Evolutionary conservation across 2,113 vertebrate species (phyloP), one percentile per base, ranked within the genome.

Genomic region (Todiramphus chloris): DNA sequence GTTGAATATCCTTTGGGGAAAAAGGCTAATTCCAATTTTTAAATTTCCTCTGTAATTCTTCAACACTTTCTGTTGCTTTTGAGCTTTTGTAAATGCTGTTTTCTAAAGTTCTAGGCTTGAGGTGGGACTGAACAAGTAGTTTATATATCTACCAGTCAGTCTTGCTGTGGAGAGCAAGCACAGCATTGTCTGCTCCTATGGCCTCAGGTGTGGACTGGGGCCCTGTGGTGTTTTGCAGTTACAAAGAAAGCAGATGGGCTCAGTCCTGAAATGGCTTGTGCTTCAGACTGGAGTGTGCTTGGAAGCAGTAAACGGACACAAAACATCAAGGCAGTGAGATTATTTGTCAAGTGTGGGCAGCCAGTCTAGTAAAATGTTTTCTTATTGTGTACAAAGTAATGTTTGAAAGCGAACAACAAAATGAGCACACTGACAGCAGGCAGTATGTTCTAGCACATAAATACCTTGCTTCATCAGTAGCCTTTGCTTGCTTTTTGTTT

Each of bases 151-250:
- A 2, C 31, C 27, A 46, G 50, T 68, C 24, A 48, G 30, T 66
- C 16, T 59, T 41, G 16, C 25, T 68, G 21, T 21, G 28, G 19
- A 70, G 43, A 60, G 60, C 37, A 70, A 83, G 28, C 41, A 25
- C 31, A 62, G 17, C 7, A 1, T 23, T 46, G 31, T 55, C n/a
- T 92, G 30, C 19, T 41, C 4, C 41, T 55, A 0, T 28, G 46
- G 70, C 11, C 4, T 41, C 56, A 5, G 14, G 24, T 1, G 2
- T 31, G 18, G 44, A 16, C 66, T 35, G 16, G 48, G 46, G 21
- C 12, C 35, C 27, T 1, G 3, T 33, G 33, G 67, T 86, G 70
- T 56, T 68, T 2, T 0, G 0, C 16, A 53, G 63, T 25, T 81
- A 8, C 6, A 51, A 46, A 33, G 11, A 56, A 28, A 90, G 21